A percentile compares a stretch with the other conserved stretches of the same genome.
These are phyloP conservation scores for Apostichopus leukothele DNA, from an alignment of 53 echinoderm and acorn worm species.

Conservation along the genomic window DNA sequence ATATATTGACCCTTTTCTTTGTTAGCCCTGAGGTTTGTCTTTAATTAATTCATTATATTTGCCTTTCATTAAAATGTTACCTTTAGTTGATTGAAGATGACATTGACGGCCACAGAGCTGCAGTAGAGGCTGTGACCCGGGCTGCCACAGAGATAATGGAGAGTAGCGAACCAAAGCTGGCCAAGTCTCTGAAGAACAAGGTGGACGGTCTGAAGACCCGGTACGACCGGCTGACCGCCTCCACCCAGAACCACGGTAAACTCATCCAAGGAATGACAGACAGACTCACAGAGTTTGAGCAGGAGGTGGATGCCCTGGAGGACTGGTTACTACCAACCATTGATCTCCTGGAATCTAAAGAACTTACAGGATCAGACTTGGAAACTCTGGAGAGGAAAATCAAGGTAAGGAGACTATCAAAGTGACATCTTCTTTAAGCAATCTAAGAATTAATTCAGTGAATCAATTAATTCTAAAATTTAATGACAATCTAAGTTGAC, in stretches of 20 bases:
- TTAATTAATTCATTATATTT: background rate
- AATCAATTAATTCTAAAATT: too few relatives aligned
- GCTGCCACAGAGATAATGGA: conserved; percentile 71
- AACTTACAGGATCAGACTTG: conserved; percentile 68
- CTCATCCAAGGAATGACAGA: conserved; percentile 77
- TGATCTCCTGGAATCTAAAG: conserved; percentile 76
- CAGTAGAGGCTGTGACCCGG: conserved; percentile 69
- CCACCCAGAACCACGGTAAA: conserved; percentile 70
- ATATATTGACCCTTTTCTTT: too few relatives aligned
- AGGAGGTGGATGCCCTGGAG: conserved; percentile 94
- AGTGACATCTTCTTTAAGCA: too few relatives aligned
- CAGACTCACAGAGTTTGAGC: conserved; percentile 78
- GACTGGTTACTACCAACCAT: conserved; percentile 88
- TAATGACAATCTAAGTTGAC: too few relatives aligned
- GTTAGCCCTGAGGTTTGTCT: background rate
- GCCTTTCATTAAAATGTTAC: background rate
- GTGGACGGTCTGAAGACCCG: conserved; percentile 79
- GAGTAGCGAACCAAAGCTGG: conserved; percentile 81
- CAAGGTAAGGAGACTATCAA: conserved; percentile 50
- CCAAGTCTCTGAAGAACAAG: conserved; percentile 79
- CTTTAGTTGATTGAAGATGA: conserved; percentile 82
- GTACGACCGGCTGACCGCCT: conserved; percentile 63
- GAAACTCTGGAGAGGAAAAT: conserved; percentile 73
- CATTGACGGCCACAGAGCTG: conserved; percentile 79
- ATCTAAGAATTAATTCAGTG: too few relatives aligned